phyloP scores from a whole-genome alignment of 2,113 vertebrate genomes.

The Trichomycterus rosablanca region DNA sequence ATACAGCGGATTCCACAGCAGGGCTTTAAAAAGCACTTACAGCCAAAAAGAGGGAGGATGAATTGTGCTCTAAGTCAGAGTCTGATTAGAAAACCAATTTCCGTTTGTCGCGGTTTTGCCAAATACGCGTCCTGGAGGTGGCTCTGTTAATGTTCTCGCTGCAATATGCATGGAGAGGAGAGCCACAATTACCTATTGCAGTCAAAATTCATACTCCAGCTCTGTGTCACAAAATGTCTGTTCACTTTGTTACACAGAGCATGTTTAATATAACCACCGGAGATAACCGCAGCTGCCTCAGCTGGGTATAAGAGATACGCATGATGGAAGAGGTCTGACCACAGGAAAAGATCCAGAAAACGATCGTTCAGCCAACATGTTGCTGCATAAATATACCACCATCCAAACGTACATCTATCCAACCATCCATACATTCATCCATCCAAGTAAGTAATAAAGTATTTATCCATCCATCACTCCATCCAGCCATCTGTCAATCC shows the following conservation, averaged over 20 bases:
- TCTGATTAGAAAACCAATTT: slow-evolving; percentile 66
- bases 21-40: slow-evolving; percentile 45
- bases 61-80: slow-evolving; percentile 57
- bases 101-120: slow-evolving; percentile 61
- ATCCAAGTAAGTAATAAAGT: no score
- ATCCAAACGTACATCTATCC: no score
- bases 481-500: no score
- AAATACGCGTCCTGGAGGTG: slow-evolving; percentile 64
- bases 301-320: neutral
- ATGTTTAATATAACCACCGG: neutral
- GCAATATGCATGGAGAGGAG: slow-evolving; percentile 33
- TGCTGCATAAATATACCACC: no score
- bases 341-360: slow-evolving; percentile 1
- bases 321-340: slow-evolving; percentile 7
- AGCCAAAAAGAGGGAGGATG: slow-evolving; percentile 52
- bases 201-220: slow-evolving; percentile 25
- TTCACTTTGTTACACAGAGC: slow-evolving; percentile 6
- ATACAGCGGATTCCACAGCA: slow-evolving; percentile 43
- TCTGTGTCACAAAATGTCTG: slow-evolving; percentile 20
- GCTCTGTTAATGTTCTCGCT: slow-evolving; percentile 62
- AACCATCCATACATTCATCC: no score
- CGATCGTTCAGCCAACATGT: no score
- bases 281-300: neutral
- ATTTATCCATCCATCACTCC: no score
- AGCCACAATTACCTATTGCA: slow-evolving; percentile 36